phyloP scores from a whole-genome alignment of 2,888 invertebrate species.

The Halictus quadricinctus region DNA sequence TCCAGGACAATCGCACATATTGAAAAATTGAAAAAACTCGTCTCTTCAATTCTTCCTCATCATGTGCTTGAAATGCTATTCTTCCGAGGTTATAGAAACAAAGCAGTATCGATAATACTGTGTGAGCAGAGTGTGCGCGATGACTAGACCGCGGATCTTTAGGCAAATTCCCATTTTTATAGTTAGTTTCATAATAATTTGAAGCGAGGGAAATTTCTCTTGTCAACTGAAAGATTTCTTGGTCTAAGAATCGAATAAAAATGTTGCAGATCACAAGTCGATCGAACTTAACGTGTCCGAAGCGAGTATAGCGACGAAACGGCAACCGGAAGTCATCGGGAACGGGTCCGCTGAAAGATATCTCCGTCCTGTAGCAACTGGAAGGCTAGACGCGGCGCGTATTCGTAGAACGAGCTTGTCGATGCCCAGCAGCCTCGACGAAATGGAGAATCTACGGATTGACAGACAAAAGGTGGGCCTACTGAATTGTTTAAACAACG shows the following conservation, averaged over 20 bases:
- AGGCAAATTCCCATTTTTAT: too few relatives aligned
- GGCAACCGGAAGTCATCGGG: neutral
- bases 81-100: constrained; percentile 18
- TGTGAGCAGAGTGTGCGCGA: neutral
- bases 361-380: neutral
- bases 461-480: constrained; percentile 74
- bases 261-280: neutral
- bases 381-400: constrained; percentile 15
- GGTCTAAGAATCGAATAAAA: neutral
- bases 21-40: neutral
- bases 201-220: too few relatives aligned
- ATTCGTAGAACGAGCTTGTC: constrained; percentile 86
- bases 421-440: constrained; percentile 88
- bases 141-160: too few relatives aligned
- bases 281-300: constrained; percentile 30
- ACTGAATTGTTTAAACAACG: neutral
- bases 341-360: constrained; percentile 7
- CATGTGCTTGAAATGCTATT: neutral
- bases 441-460: constrained; percentile 86
- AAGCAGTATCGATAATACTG: neutral
- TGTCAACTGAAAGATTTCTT: neutral
- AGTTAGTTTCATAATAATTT: neutral
- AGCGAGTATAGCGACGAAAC: neutral
- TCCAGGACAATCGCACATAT: constrained; percentile 70
- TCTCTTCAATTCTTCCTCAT: neutral